phyloP scores from a whole-genome alignment of 2,113 vertebrate genomes.

The Datnioides undecimradiatus region DNA sequence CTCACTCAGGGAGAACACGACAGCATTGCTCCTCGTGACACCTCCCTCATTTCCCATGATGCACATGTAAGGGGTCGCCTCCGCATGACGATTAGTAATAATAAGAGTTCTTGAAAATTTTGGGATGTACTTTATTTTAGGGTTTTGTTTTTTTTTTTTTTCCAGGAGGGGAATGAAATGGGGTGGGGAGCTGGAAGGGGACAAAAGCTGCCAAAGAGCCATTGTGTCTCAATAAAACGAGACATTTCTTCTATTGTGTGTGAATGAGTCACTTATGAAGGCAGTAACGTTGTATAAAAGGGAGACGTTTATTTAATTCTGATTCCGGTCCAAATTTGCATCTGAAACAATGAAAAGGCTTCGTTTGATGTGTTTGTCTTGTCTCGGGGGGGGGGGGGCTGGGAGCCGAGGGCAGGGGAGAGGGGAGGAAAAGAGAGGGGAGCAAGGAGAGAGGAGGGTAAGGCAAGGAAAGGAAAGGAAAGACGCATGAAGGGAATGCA shows the following conservation, averaged over 20 bases:
- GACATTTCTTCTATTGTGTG: constrained; percentile 82
- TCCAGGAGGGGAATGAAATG: constrained; percentile 35
- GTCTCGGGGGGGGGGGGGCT: constrained; percentile 41
- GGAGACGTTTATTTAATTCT: constrained; percentile 80
- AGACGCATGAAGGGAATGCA: neutral
- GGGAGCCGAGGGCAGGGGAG: constrained; percentile 1
- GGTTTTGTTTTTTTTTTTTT: constrained; percentile 48
- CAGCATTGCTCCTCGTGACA: constrained; percentile 83
- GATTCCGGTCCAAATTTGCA: constrained; percentile 80
- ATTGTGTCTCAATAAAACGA: constrained; percentile 86
- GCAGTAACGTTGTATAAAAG: constrained; percentile 79
- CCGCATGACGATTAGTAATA: constrained; percentile 83
- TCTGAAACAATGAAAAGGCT: constrained; percentile 77
- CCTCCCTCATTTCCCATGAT: constrained; percentile 83
- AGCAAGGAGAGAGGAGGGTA: neutral
- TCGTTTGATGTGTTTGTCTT: constrained; percentile 60
- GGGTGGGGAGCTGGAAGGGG: constrained; percentile 70
- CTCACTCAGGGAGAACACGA: constrained; percentile 84
- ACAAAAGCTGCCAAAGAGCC: constrained; percentile 85
- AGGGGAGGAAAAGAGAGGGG: neutral
- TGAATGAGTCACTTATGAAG: constrained; percentile 83
- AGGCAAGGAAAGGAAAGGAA: neutral
- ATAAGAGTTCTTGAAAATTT: constrained; percentile 83
- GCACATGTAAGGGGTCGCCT: constrained; percentile 80
- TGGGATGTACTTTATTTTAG: constrained; percentile 67